These are phyloP conservation scores for Grantiella picta DNA, from an alignment of 2,113 vertebrate species.

Conservation along the genomic window DNA sequence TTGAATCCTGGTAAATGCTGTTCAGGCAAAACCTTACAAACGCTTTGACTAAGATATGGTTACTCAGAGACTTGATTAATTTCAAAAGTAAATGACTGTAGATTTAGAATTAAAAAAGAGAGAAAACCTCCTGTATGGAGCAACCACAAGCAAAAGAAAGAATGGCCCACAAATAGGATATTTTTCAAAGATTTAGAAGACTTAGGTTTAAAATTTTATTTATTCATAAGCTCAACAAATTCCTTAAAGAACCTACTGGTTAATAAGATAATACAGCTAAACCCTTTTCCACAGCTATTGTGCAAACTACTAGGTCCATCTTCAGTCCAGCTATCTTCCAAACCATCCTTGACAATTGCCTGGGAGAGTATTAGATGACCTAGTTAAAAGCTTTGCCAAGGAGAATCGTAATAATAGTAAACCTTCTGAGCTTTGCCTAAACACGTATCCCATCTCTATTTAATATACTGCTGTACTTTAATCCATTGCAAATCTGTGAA, in stretches of 20 bases:
- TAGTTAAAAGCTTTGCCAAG: neutral
- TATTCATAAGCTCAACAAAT: neutral
- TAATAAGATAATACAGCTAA: neutral
- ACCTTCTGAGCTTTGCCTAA: neutral
- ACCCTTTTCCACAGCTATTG: neutral
- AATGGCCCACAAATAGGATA: neutral
- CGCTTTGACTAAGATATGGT: fast-evolving
- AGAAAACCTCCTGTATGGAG: neutral
- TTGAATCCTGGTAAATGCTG: neutral
- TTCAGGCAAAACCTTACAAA: neutral
- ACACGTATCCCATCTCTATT: neutral
- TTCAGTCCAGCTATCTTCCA: neutral
- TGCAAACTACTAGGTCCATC: neutral
- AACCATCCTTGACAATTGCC: neutral
- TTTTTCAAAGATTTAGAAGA: neutral
- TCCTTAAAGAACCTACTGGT: neutral
- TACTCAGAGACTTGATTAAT: neutral
- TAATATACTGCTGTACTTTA: neutral
- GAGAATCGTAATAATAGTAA: neutral
- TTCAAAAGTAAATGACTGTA: neutral
- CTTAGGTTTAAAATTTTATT: neutral
- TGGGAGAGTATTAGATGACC: neutral
- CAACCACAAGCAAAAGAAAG: neutral
- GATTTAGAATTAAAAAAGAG: neutral
- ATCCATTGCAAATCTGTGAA: neutral